phyloP scores from a whole-genome alignment of 2,113 vertebrate genomes.

The Spheniscus mendiculus region DNA sequence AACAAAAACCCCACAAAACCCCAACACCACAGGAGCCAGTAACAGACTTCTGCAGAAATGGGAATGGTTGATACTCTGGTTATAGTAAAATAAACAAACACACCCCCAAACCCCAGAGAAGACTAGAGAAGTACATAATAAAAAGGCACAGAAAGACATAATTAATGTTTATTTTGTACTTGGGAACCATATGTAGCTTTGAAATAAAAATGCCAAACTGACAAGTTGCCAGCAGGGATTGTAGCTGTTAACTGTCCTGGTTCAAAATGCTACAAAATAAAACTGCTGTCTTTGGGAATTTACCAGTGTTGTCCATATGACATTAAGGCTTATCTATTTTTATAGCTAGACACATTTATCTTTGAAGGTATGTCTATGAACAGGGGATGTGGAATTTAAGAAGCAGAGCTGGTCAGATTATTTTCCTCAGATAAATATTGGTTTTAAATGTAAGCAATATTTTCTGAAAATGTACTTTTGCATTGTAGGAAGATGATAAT shows the following conservation, averaged over 20 bases:
- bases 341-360: background rate
- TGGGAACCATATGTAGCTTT: slow-evolving; percentile 37
- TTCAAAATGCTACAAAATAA: slow-evolving; percentile 28
- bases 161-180: slow-evolving; percentile 57
- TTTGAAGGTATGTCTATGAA: background rate
- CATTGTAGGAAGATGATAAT: background rate
- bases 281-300: background rate
- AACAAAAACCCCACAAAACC: background rate
- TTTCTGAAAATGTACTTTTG: background rate
- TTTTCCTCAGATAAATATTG: background rate
- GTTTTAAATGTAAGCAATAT: background rate
- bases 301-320: background rate
- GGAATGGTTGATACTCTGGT: background rate
- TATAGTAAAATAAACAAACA: background rate
- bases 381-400: background rate
- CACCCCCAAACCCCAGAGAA: background rate
- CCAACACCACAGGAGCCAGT: background rate
- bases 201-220: slow-evolving; percentile 52
- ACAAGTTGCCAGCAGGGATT: slow-evolving; percentile 13
- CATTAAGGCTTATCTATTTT: background rate
- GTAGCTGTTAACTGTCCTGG: background rate
- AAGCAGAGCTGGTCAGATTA: background rate
- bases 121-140: background rate
- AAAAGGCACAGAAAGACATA: slow-evolving; percentile 16
- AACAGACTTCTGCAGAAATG: background rate